These are phyloP conservation scores for rat (Rattus norvegicus) DNA, from an alignment of 2,113 vertebrate species.

Conservation along the genomic window GRCr8 NC_086038.1:44110501-44111000, in stretches of 20 bases:
- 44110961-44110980: neutral
- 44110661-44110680: constrained; percentile 29
- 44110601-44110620: constrained; percentile 96
- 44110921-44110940: neutral
- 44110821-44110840: neutral
- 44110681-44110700: neutral
- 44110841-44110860: neutral
- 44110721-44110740: neutral
- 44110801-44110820: neutral
- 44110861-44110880: neutral
- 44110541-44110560: constrained; percentile 82
- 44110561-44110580: constrained; percentile 83
- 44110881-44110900: neutral
- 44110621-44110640: neutral
- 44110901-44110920: neutral
- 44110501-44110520: neutral
- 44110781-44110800: neutral
- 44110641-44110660: neutral
- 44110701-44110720: constrained; percentile 16
- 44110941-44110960: neutral
- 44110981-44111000: neutral
- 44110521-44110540: constrained; percentile 12
- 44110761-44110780: neutral
- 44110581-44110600: constrained; percentile 90
- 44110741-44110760: neutral